Conservation (phyloP, 2,888 invertebrate genomes). For the Hedya salicella region DNA sequence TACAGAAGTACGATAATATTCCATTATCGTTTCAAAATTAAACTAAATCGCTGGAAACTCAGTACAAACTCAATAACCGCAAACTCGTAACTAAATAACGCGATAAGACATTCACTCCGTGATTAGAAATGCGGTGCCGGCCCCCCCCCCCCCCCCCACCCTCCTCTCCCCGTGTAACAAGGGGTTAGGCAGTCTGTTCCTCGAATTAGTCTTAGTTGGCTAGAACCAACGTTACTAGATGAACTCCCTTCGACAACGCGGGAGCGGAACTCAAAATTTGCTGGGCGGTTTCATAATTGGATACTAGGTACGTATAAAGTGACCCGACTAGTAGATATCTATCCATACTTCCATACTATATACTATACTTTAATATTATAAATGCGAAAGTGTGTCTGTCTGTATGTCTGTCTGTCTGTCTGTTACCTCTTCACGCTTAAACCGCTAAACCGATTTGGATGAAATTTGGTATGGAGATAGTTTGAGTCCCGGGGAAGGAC, state of each 20-base stretch:
- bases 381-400: too few species aligned
- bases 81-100: constrained; percentile 7
- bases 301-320: too few species aligned
- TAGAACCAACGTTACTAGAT: not conserved
- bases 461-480: too few species aligned
- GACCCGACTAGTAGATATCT: too few species aligned
- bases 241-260: not conserved
- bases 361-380: too few species aligned
- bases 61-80: not conserved
- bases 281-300: too few species aligned
- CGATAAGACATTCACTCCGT: constrained; percentile 2
- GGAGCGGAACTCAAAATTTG: not conserved
- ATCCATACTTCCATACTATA: too few species aligned
- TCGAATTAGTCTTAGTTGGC: not conserved
- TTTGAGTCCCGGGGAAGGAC: too few species aligned
- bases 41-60: not conserved
- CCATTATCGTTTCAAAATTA: not conserved
- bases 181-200: constrained; percentile 2
- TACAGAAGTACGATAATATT: not conserved
- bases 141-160: not conserved
- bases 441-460: too few species aligned
- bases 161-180: not conserved
- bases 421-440: too few species aligned
- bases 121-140: not conserved
- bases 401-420: too few species aligned